A percentile compares a stretch with the other conserved stretches of the same genome.
Evolutionary conservation across 1,140 invertebrate genomes (phyloP).

Genomic region (Zaprionus tsacasi): DNA sequence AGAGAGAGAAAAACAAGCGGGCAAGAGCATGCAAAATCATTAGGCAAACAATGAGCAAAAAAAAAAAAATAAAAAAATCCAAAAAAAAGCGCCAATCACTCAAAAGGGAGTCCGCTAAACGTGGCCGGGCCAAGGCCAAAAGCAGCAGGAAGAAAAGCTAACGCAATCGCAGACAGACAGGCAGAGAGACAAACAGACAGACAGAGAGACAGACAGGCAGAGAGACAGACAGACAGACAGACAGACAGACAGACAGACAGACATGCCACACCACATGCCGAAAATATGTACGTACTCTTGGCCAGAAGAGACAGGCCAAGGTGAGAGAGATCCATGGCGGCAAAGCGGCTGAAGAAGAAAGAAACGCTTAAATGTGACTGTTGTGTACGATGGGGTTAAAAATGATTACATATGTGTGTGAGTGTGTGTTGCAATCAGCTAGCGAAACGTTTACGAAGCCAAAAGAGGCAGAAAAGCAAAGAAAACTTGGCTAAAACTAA

Average conservation of each 20-base stretch:
- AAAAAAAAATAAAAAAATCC: conserved; percentile 7
- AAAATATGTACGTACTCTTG: conserved; percentile 22
- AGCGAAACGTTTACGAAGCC: conserved; percentile 1
- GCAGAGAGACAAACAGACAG: conserved; percentile 13
- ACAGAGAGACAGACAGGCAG: conserved; percentile 17
- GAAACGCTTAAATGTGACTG: conserved; percentile 1
- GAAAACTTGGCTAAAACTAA: neutral
- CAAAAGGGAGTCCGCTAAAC: conserved; percentile 37
- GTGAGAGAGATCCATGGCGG: conserved; percentile 19
- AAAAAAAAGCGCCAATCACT: conserved; percentile 51
- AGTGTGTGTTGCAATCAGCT: neutral
- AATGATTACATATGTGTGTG: neutral
- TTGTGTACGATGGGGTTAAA: neutral
- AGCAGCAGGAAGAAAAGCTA: conserved; percentile 68
- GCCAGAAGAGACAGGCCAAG: conserved; percentile 6
- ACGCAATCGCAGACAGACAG: conserved; percentile 35
- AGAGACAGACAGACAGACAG: conserved; percentile 17
- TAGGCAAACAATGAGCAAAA: conserved; percentile 74
- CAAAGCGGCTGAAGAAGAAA: neutral
- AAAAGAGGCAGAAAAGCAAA: neutral
- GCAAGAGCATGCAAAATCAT: conserved; percentile 64
- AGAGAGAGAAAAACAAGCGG: conserved; percentile 24
- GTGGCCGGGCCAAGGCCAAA: conserved; percentile 67
- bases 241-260: conserved; percentile 20
- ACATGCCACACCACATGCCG: neutral